Conservation (phyloP, 2,888 invertebrate genomes). For the Branchellion lobata region DNA sequence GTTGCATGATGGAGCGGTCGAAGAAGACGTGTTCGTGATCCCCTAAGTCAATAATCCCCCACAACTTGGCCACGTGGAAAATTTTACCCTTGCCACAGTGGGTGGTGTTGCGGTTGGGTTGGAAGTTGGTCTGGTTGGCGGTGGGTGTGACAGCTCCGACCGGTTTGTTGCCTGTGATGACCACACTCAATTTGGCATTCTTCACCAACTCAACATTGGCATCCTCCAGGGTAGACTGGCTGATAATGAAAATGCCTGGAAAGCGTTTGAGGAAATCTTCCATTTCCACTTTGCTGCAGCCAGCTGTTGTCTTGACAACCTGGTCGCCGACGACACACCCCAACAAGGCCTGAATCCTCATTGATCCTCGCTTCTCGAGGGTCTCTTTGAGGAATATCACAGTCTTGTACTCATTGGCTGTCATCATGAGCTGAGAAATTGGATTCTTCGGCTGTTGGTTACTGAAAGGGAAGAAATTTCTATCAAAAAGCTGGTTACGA, state of each 20-base stretch:
- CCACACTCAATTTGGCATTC: constrained; percentile 58
- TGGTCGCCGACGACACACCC: constrained; percentile 58
- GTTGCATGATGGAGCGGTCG: constrained; percentile 60
- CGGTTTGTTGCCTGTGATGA: constrained; percentile 59
- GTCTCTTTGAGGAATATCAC: constrained; percentile 62
- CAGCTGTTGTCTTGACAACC: constrained; percentile 60
- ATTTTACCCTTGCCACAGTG: constrained; percentile 59
- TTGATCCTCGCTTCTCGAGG: constrained; percentile 59
- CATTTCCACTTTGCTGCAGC: constrained; percentile 60
- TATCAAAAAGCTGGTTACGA: constrained; percentile 39
- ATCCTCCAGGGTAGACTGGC: constrained; percentile 54
- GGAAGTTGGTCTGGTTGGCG: not conserved
- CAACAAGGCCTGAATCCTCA: constrained; percentile 58
- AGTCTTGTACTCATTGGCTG: constrained; percentile 62
- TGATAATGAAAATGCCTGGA: constrained; percentile 59
- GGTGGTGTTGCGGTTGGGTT: constrained; percentile 53
- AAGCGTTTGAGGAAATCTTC: constrained; percentile 60
- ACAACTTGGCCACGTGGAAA: constrained; percentile 62
- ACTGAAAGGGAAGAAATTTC: constrained; percentile 23
- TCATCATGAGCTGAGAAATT: constrained; percentile 59
- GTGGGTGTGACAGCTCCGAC: not conserved
- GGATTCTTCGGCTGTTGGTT: constrained; percentile 34
- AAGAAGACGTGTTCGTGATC: constrained; percentile 64
- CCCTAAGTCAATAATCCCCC: constrained; percentile 63
- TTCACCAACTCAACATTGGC: constrained; percentile 59